These are phyloP conservation scores for Psix sp. DNA, from an alignment of 1,140 invertebrate genomes.

Conservation along the genomic window DNA sequence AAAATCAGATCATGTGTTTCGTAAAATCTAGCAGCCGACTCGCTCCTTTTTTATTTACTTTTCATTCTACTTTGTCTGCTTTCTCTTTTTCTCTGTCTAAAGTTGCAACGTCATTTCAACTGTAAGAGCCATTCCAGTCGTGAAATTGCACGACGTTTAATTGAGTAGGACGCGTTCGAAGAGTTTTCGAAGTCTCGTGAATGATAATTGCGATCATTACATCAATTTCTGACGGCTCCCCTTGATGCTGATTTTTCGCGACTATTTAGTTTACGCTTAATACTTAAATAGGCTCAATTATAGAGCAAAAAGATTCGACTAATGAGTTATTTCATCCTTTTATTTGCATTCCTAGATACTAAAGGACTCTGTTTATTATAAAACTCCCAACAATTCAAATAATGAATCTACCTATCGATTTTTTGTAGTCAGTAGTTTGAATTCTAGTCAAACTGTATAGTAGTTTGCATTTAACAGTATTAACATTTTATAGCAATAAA, in stretches of 20 bases:
- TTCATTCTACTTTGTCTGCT: slow-evolving; percentile 8
- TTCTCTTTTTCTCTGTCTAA: slow-evolving; percentile 12
- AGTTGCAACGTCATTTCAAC: slow-evolving; percentile 40
- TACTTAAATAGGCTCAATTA: background rate
- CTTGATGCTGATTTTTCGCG: slow-evolving; percentile 35
- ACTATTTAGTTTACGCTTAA: slow-evolving; percentile 33
- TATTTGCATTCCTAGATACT: too few species aligned
- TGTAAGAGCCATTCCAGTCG: slow-evolving; percentile 42
- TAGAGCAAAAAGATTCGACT: background rate
- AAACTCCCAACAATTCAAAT: too few species aligned
- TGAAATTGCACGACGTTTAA: slow-evolving; percentile 48
- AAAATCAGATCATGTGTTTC: slow-evolving; percentile 51
- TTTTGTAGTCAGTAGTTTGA: too few species aligned
- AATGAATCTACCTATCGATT: too few species aligned
- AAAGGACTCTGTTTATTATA: too few species aligned
- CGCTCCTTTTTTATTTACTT: slow-evolving; percentile 10
- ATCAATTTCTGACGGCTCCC: slow-evolving; percentile 26
- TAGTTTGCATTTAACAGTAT: too few species aligned
- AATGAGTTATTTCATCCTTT: slow-evolving; percentile 2
- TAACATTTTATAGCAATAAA: too few species aligned
- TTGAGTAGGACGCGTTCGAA: slow-evolving; percentile 44
- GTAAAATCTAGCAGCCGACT: slow-evolving; percentile 19
- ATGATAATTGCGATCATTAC: slow-evolving; percentile 54
- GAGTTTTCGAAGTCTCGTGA: slow-evolving; percentile 33
- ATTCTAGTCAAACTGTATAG: too few species aligned